Evolutionary conservation across 2,113 vertebrate genomes (phyloP).

Genomic region (Stigmatopora nigra): DNA sequence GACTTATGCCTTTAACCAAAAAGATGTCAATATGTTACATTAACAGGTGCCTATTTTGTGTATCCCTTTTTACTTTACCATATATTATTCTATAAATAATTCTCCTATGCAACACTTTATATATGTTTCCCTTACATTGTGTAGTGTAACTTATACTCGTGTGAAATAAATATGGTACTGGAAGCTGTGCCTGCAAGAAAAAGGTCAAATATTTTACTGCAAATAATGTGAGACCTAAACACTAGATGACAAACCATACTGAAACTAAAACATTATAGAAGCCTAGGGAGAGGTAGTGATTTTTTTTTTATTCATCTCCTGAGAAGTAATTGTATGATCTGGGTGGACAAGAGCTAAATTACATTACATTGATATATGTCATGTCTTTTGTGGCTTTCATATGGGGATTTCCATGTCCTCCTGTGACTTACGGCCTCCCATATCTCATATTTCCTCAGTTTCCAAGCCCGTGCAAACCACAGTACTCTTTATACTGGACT

Average conservation of each 20-base stretch:
- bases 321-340: constrained; percentile 17
- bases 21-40: no score
- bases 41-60: no score
- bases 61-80: no score
- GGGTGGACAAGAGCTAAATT: constrained; percentile 35
- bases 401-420: constrained; percentile 43
- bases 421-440: constrained; percentile 54
- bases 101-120: no score
- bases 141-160: no score
- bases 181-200: no score
- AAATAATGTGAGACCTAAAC: background rate
- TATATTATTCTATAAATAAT: no score
- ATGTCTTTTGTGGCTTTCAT: constrained; percentile 39
- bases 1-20: no score
- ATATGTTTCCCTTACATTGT: no score
- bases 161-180: no score
- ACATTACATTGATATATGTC: constrained; percentile 37
- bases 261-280: constrained; percentile 14
- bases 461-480: constrained; percentile 49
- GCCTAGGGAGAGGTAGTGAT: constrained; percentile 5
- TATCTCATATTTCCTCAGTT: constrained; percentile 52
- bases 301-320: constrained; percentile 22
- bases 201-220: no score
- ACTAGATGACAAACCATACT: background rate
- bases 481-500: constrained; percentile 47